Evolutionary conservation across 1,140 invertebrate species (phyloP), one percentile per base, ranked within the genome.

Genomic region (Matsumurasca onukii): DNA sequence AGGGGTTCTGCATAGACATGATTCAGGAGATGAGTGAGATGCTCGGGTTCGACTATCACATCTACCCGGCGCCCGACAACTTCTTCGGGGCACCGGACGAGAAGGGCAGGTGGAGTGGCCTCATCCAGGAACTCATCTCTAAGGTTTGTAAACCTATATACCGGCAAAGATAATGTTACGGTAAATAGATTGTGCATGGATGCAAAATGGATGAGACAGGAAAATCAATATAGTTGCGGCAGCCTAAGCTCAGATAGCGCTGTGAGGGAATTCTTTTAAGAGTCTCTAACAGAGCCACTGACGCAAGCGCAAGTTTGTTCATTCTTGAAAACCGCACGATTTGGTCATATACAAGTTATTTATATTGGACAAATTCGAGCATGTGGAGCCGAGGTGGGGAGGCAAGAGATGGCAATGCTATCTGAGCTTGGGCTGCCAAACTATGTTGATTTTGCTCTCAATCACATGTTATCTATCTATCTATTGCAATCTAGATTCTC

Each of bases 1-100:
- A 86, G 73, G 96, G 96, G 12, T 98, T 97, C 77, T 98, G 95
- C 78, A 93, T 97, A 57, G 95, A 98, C 77, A 80, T 98, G 0
- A 86, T 98, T 0, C 83, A 95, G 67, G 87, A 91, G 77, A 94
- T 98, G 62, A 86, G 89, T 31, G 79, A 89, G 59, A 88, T 90
- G 29, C 83, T 97, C 0, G 86, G 91, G 65, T 98, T 98, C 74
- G 92, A 95, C 74, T 98, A 95, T 77, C 90, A 91, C 70, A 89
- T 98, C 59, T 85, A 86, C 22, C 82, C 92, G 69, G 87, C 87
- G 0, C 85, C 87, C 0, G 93, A 96, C 75, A 86, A 86, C 0
- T 84, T 88, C 66, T 96, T 91, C 75, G 95, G 95, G 0, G 86
- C 88, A 39, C 91, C 96, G 90, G 88, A 90, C 69, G 89, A 91